phyloP scores from a whole-genome alignment of 2,888 invertebrate genomes.

The Galerucella nymphaeae region DNA sequence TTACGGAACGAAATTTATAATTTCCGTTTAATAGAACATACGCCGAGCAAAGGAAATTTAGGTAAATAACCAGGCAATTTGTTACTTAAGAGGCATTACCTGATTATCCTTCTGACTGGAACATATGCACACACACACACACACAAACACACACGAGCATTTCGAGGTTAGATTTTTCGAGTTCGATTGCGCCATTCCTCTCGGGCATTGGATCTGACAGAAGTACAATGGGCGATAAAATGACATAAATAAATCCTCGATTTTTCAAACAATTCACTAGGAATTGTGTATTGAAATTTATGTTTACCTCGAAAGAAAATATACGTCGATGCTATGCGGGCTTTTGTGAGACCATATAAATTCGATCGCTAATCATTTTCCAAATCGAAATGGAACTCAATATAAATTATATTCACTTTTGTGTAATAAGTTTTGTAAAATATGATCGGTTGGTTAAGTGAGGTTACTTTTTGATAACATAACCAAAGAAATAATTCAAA shows the following conservation, averaged over 20 bases:
- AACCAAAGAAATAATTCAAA: no score
- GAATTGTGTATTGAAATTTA: slow-evolving; percentile 49
- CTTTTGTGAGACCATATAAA: neutral
- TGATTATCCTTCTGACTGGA: slow-evolving; percentile 43
- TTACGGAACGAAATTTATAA: slow-evolving; percentile 53
- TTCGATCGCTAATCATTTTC: neutral
- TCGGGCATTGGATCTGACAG: slow-evolving; percentile 44
- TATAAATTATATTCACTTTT: neutral
- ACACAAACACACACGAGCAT: neutral
- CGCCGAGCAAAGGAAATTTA: slow-evolving; percentile 54
- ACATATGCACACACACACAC: neutral
- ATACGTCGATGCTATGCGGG: neutral
- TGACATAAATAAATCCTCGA: slow-evolving; percentile 49
- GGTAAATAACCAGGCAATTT: slow-evolving; percentile 56
- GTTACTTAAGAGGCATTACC: slow-evolving; percentile 49
- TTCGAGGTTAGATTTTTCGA: slow-evolving; percentile 3
- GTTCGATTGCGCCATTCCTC: slow-evolving; percentile 34
- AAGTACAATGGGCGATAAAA: slow-evolving; percentile 47
- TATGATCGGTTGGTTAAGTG: no score
- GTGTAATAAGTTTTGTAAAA: no score
- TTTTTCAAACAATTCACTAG: slow-evolving; percentile 45
- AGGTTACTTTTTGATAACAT: no score
- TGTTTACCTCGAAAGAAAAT: slow-evolving; percentile 37
- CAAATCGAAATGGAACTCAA: neutral
- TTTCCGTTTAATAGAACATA: slow-evolving; percentile 56